Evolutionary conservation across 2,113 vertebrate species (phyloP), one percentile per base, ranked within the genome.

Genomic region (Halichoeres trimaculatus): DNA sequence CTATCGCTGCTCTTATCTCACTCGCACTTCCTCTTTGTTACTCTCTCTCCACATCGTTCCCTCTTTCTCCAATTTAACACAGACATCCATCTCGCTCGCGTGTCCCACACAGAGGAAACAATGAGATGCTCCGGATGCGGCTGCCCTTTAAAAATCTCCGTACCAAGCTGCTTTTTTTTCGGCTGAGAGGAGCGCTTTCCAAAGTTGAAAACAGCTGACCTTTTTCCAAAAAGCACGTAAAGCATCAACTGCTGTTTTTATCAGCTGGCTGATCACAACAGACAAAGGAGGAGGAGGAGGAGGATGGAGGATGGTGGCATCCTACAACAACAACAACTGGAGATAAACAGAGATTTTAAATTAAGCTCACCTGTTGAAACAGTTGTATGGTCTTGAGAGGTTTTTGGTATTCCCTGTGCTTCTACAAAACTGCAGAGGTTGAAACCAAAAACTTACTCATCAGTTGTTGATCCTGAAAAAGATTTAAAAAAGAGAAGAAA

Each of bases 71-170:
- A n/a, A 14, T 55, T 60, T 59, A 73, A 73, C 55, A 34, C 64
- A 76, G 56, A 56, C 74, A 80, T 80, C 45, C 56, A 70, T 76
- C 57, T 77, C 26, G 11, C 23, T 36, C 0, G 14, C 19, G 23
- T 73, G 26, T 59, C 26, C 11, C 34, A 24, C 8, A 41, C 47
- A 64, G 30, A 43, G 14, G 61, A 74, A 78, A 86, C 17, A 83
- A 79, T 52, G 22, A 60, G 56, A 80, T 57, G 45, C 55, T 76
- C 22, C 3, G 47, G 78, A 69, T 60, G 69, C 52, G 35, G 22
- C 61, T 85, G 81, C 74, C 81, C 71, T 88, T 85, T 90, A 35
- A 66, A 85, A 81, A 66, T 14, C 63, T 53, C 10, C 53, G 35
- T 41, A 48, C 58, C 26, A 73, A 60, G 73, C 75, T 59, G 38